Conservation (phyloP, 1,140 invertebrate genomes). For the Cotesia glomerata region DNA sequence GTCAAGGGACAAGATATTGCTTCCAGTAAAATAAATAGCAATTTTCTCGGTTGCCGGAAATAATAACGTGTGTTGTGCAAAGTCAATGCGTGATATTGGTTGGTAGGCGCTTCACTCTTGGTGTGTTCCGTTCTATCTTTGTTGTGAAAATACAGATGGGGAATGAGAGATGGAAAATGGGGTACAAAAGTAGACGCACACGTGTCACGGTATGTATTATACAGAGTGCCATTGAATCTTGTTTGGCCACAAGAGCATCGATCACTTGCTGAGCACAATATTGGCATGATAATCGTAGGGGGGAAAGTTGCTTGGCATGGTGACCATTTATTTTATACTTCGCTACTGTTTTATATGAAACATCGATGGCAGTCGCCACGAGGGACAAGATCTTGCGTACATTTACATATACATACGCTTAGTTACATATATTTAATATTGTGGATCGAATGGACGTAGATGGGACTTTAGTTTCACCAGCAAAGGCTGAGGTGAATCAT, state of each 20-base stretch:
- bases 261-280: conserved; percentile 31
- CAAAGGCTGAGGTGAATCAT: conserved; percentile 21
- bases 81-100: conserved; percentile 8
- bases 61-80: conserved; percentile 20
- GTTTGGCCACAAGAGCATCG: conserved; percentile 18
- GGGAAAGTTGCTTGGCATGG: neutral
- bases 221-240: conserved; percentile 4
- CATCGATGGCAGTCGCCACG: neutral
- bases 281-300: conserved; percentile 35
- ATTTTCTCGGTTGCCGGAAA: conserved; percentile 18
- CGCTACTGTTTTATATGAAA: neutral
- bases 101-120: neutral
- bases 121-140: neutral
- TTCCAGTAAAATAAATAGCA: conserved; percentile 8
- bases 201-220: conserved; percentile 11
- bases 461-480: neutral
- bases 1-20: neutral
- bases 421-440: neutral
- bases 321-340: neutral
- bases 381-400: neutral
- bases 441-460: neutral
- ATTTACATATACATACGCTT: neutral
- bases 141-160: neutral
- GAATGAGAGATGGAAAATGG: neutral
- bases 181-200: neutral